Conservation (phyloP, 2,888 invertebrate genomes). For the Tromatobia lineatoria region DNA sequence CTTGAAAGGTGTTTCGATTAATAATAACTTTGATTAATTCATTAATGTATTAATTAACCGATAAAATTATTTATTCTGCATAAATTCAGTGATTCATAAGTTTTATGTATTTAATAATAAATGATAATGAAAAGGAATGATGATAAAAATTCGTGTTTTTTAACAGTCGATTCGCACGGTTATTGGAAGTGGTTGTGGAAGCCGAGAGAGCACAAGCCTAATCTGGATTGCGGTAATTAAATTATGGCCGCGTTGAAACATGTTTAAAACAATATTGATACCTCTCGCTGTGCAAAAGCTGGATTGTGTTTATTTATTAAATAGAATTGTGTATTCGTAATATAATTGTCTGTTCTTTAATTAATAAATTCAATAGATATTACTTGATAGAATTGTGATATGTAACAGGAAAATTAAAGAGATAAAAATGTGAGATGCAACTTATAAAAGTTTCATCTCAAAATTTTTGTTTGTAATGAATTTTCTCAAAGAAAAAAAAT, state of each 20-base stretch:
- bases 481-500: too few species aligned
- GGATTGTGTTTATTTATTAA: background rate
- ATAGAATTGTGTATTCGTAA: too few species aligned
- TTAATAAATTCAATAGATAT: too few species aligned
- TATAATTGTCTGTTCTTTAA: too few species aligned
- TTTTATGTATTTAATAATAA: background rate
- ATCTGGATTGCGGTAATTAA: constrained; percentile 72
- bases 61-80: background rate
- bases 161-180: constrained; percentile 79
- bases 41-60: too few species aligned
- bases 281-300: background rate
- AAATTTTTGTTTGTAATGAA: too few species aligned
- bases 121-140: background rate
- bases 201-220: constrained; percentile 61
- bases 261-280: background rate
- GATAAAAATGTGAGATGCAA: too few species aligned
- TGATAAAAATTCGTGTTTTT: background rate
- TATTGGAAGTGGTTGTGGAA: constrained; percentile 76
- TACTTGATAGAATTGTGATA: too few species aligned
- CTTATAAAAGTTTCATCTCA: too few species aligned
- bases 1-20: too few species aligned
- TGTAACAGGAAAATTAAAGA: too few species aligned
- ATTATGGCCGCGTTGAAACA: background rate
- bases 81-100: background rate
- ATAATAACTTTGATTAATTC: too few species aligned